A percentile compares a stretch with the other conserved stretches of the same genome.
Evolutionary conservation across 2,797 vertebrate genomes (phyloP).

Genomic region (Graptemys geographica): DNA sequence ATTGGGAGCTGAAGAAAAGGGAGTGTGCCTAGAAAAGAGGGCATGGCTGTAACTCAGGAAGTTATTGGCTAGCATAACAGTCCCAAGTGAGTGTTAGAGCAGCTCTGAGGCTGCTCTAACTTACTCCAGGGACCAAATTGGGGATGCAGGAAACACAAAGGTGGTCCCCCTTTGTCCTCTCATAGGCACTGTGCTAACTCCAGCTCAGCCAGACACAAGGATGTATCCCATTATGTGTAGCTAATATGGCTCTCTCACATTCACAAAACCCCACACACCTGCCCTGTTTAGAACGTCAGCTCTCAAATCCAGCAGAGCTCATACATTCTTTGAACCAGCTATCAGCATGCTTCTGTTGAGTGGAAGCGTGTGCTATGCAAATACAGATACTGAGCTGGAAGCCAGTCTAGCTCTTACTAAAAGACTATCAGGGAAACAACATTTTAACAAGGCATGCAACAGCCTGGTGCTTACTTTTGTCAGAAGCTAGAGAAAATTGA

Average conservation of each 20-base stretch:
- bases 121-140: background rate
- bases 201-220: background rate
- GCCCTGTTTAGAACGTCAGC: background rate
- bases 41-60: background rate
- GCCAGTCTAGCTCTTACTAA: fast-evolving
- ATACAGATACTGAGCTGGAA: background rate
- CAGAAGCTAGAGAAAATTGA: background rate
- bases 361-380: background rate
- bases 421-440: background rate
- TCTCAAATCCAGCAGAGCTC: fast-evolving
- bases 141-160: background rate
- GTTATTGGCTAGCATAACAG: background rate
- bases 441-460: background rate
- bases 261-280: background rate
- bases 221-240: fast-evolving
- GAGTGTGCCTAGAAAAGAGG: background rate
- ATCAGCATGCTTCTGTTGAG: background rate
- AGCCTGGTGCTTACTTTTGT: fast-evolving
- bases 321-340: background rate
- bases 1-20: background rate
- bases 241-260: background rate
- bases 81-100: background rate
- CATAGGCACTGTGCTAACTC: background rate
- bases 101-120: background rate
- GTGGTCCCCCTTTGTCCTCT: background rate